Percentiles rank a stretch among this genome's conserved stretches.
Evolutionary conservation across 1,140 invertebrate genomes (phyloP).

Genomic region (Drosophila ficusphila): DNA sequence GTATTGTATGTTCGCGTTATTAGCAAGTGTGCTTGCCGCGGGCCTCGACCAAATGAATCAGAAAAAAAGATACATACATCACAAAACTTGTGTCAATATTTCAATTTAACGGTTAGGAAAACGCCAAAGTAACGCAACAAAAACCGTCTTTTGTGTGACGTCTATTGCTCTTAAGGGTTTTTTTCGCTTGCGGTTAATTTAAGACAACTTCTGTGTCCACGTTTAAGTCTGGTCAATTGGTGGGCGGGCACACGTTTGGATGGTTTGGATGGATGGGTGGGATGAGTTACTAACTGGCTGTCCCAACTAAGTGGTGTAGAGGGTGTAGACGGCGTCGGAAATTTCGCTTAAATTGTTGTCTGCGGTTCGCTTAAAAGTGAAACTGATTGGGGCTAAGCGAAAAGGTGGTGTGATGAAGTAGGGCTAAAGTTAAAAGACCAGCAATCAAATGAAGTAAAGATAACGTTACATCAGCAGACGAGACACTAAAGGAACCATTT

Average conservation of each 20-base stretch:
- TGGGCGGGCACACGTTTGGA: slow-evolving; percentile 40
- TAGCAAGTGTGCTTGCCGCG: slow-evolving; percentile 54
- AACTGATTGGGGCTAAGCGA: slow-evolving; percentile 36
- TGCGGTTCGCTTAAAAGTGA: slow-evolving; percentile 59
- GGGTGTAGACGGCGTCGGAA: slow-evolving; percentile 30
- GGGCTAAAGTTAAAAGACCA: slow-evolving; percentile 1
- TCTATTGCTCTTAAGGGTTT: slow-evolving; percentile 65
- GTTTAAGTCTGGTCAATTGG: slow-evolving; percentile 39
- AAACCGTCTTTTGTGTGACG: slow-evolving; percentile 57
- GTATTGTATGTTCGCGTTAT: slow-evolving; percentile 60
- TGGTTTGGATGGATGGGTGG: slow-evolving; percentile 7
- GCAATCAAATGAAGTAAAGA: too few species aligned
- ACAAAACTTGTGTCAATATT: slow-evolving; percentile 74
- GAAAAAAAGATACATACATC: slow-evolving; percentile 26
- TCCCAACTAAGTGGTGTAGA: slow-evolving; percentile 42
- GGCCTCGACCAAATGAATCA: slow-evolving; percentile 41
- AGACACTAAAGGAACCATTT: too few species aligned
- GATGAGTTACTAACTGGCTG: slow-evolving; percentile 29
- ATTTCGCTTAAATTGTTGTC: slow-evolving; percentile 30
- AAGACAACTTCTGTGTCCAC: slow-evolving; percentile 71
- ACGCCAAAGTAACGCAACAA: slow-evolving; percentile 47
- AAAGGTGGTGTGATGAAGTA: slow-evolving; percentile 27
- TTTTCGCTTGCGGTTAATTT: slow-evolving; percentile 66
- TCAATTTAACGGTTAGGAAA: slow-evolving; percentile 76
- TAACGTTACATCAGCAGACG: neutral